Conservation (phyloP, 2,888 invertebrate genomes). For the Hyposoter dolosus region DNA sequence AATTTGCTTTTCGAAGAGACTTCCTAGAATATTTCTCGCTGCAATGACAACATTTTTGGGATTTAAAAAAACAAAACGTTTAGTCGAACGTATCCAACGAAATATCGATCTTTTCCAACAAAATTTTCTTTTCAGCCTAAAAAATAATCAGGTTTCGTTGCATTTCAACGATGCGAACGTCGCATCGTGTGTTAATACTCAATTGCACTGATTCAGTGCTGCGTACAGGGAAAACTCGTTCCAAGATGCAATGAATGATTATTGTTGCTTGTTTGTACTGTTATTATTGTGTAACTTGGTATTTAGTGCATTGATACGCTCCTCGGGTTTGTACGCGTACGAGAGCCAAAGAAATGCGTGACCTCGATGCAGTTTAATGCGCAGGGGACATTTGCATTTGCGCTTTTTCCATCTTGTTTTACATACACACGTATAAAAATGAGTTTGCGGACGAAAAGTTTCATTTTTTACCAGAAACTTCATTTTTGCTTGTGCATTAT, state of each 20-base stretch:
- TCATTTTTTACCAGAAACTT: not conserved
- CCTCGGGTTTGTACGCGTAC: conserved; percentile 22
- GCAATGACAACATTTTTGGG: no score
- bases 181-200: no score
- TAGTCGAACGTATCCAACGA: no score
- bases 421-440: not conserved
- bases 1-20: no score
- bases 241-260: conserved; percentile 10
- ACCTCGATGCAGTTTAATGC: conserved; percentile 44
- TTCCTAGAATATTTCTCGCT: no score
- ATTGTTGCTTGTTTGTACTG: conserved; percentile 7
- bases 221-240: not conserved
- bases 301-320: conserved; percentile 38
- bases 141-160: no score
- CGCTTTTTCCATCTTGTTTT: conserved; percentile 15
- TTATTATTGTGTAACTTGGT: conserved; percentile 32
- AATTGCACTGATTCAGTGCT: no score
- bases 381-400: conserved; percentile 35
- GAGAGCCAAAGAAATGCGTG: conserved; percentile 39
- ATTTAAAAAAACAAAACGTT: no score
- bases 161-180: no score
- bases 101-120: no score
- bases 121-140: no score
- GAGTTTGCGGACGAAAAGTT: not conserved
- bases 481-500: no score